Evolutionary conservation across 2,888 invertebrate species (phyloP).

Genomic region (Trisateles emortualis): DNA sequence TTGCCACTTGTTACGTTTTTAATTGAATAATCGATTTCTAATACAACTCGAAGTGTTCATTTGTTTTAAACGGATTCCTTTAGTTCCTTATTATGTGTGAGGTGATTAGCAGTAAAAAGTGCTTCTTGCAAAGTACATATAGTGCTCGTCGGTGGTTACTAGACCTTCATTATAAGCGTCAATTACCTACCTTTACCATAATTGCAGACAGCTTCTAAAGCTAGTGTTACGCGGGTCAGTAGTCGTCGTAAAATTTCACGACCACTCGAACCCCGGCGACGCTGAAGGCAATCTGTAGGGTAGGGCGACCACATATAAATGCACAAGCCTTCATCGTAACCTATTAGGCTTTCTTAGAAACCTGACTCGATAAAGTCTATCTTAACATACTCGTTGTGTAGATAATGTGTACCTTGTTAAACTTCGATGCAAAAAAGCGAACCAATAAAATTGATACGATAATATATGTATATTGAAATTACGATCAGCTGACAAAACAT

Average conservation of each 20-base stretch:
- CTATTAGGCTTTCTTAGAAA: slow-evolving; percentile 30
- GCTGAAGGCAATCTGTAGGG: slow-evolving; percentile 58
- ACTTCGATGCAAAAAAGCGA: not conserved
- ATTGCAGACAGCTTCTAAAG: slow-evolving; percentile 71
- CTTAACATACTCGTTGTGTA: slow-evolving; percentile 18
- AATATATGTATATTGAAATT: slow-evolving; percentile 34
- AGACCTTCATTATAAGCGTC: slow-evolving; percentile 64
- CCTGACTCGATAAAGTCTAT: slow-evolving; percentile 49
- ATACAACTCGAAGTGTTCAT: not conserved
- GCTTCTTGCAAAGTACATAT: slow-evolving; percentile 61
- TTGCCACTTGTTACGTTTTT: not conserved
- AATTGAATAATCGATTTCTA: not conserved
- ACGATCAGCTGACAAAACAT: slow-evolving; percentile 50
- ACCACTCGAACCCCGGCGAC: slow-evolving; percentile 61
- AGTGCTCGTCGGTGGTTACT: slow-evolving; percentile 59
- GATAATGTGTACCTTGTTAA: not conserved
- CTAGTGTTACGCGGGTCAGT: slow-evolving; percentile 72
- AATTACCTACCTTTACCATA: slow-evolving; percentile 61
- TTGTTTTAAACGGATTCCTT: not conserved
- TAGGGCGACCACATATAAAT: slow-evolving; percentile 35
- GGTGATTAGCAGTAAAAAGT: slow-evolving; percentile 65
- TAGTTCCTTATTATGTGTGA: slow-evolving; percentile 35
- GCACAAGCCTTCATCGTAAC: slow-evolving; percentile 24
- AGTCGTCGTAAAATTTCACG: slow-evolving; percentile 77
- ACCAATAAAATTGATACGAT: slow-evolving; percentile 25